Conservation (phyloP, 2,888 invertebrate genomes). For the Caradrina clavipalpis region DNA sequence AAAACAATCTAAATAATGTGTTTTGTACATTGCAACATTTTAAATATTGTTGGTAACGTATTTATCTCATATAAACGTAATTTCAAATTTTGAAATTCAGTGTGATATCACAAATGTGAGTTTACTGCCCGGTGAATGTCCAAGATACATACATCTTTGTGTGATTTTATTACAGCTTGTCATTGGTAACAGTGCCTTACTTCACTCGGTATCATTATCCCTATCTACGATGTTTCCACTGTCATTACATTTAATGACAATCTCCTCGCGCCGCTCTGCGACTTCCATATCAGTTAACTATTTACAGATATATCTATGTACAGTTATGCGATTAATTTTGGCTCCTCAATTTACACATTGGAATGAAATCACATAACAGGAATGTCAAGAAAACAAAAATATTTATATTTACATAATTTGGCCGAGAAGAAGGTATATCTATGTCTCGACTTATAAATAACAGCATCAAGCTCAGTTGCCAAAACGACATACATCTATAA, state of each 20-base stretch:
- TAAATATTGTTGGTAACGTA: constrained; percentile 67
- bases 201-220: constrained; percentile 72
- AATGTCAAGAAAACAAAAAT: constrained; percentile 84
- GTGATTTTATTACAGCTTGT: constrained; percentile 70
- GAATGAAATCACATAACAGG: constrained; percentile 88
- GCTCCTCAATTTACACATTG: constrained; percentile 84
- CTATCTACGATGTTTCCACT: constrained; percentile 77
- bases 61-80: constrained; percentile 52
- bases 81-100: constrained; percentile 64
- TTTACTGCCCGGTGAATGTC: constrained; percentile 61
- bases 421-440: constrained; percentile 65
- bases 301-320: constrained; percentile 88
- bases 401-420: constrained; percentile 81
- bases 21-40: constrained; percentile 69
- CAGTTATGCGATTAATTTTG: constrained; percentile 85
- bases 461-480: constrained; percentile 84
- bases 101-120: constrained; percentile 69
- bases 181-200: constrained; percentile 83
- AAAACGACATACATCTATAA: constrained; percentile 74
- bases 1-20: constrained; percentile 43
- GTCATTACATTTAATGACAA: constrained; percentile 74
- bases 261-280: constrained; percentile 84
- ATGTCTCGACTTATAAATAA: constrained; percentile 75
- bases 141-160: constrained; percentile 63
- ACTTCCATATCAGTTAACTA: constrained; percentile 83